phyloP scores from a whole-genome alignment of 2,113 vertebrate species.

The Nymphicus hollandicus region DNA sequence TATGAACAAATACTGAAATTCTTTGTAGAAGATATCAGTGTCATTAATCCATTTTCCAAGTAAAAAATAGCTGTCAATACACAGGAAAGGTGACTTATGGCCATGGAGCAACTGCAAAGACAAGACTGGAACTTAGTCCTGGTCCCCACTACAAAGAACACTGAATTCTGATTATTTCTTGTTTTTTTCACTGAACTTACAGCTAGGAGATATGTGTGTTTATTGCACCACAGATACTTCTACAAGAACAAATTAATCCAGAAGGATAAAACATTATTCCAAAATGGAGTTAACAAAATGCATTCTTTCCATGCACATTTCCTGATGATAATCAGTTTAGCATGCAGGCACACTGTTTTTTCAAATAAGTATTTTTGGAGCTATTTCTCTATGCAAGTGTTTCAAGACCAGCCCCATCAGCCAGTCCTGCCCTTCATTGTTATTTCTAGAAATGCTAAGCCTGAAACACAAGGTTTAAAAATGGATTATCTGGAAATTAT shows the following conservation, averaged over 20 bases:
- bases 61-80: not conserved
- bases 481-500: conserved; percentile 40
- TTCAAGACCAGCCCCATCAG: not conserved
- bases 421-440: not conserved
- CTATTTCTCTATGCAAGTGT: not conserved
- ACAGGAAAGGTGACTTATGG: not conserved
- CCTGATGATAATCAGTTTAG: not conserved
- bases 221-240: not conserved
- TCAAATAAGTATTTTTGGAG: not conserved
- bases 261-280: not conserved
- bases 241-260: not conserved
- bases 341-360: not conserved
- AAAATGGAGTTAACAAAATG: not conserved
- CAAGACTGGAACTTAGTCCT: not conserved
- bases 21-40: not conserved
- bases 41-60: not conserved
- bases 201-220: not conserved
- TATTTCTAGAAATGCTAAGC: not conserved
- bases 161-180: not conserved
- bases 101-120: not conserved
- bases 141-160: not conserved
- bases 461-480: not conserved
- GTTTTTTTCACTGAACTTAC: not conserved
- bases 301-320: not conserved
- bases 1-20: not conserved